Conservation (phyloP, 2,113 vertebrate species). For the Malurus alboscapulatus region DNA sequence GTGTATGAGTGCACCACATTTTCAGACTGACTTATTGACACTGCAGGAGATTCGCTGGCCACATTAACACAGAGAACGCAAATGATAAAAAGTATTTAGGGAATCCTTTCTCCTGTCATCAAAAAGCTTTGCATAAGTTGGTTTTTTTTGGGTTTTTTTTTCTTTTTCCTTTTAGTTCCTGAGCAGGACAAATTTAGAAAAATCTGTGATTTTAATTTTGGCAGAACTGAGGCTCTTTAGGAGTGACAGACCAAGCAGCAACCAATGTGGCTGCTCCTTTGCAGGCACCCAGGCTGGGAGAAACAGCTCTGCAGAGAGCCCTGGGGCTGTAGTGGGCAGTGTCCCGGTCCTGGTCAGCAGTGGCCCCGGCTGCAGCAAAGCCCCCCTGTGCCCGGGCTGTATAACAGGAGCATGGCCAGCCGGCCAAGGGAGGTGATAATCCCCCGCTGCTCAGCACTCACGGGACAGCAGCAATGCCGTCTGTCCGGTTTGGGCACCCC, state of each 20-base stretch:
- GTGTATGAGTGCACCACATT: background rate
- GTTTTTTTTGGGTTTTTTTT: background rate
- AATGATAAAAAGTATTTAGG: background rate
- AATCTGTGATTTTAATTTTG: background rate
- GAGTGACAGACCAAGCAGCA: background rate
- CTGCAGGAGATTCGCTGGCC: background rate
- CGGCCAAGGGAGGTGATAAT: background rate
- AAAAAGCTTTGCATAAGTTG: background rate
- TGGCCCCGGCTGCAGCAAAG: fast-evolving
- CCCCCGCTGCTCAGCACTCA: background rate
- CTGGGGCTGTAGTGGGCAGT: no score
- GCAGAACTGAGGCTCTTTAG: background rate
- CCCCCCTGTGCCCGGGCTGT: fast-evolving
- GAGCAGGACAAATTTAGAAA: background rate
- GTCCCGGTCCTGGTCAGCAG: background rate
- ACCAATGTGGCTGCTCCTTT: background rate
- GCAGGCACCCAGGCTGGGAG: background rate
- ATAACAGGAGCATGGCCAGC: fast-evolving
- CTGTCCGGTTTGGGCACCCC: background rate
- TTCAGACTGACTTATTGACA: background rate
- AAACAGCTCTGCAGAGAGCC: background rate
- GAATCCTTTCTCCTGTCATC: background rate
- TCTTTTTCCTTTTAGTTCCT: background rate
- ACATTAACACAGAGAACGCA: background rate
- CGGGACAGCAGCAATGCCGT: background rate